Conservation (phyloP, 37 sponge, comb jelly and placozoan genomes). For the Cliona cf. orientalis region DNA sequence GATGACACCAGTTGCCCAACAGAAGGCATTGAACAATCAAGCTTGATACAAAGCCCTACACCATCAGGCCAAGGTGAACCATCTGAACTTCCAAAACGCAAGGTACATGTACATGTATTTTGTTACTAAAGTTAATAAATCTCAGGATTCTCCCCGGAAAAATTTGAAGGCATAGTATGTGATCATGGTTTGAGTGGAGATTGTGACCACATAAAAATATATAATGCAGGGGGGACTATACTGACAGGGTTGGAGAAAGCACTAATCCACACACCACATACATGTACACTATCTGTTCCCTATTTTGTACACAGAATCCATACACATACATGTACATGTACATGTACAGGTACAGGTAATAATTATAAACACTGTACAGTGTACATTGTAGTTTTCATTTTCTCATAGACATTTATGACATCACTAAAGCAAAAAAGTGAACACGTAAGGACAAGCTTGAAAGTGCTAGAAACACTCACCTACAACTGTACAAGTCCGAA, state of each 20-base stretch:
- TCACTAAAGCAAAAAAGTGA: slow-evolving; percentile 15
- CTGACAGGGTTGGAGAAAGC: no score
- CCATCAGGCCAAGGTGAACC: not conserved
- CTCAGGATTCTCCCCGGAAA: no score
- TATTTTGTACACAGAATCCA: no score
- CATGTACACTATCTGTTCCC: no score
- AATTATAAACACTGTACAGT: not conserved
- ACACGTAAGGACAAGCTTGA: slow-evolving; percentile 5
- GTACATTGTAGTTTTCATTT: not conserved
- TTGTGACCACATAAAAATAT: no score
- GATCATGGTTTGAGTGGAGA: no score
- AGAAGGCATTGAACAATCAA: not conserved
- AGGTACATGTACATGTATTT: not conserved
- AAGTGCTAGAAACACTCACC: slow-evolving; percentile 10
- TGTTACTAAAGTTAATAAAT: not conserved
- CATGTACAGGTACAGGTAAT: no score
- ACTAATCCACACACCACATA: no score
- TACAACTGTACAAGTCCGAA: slow-evolving; percentile 11
- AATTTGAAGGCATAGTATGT: no score
- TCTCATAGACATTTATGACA: slow-evolving; percentile 7
- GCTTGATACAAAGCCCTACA: not conserved
- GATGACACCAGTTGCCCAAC: not conserved
- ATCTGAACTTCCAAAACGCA: slow-evolving; percentile 16
- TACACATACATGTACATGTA: no score
- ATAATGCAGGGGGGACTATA: no score